Percentiles rank a stretch among this genome's conserved stretches.
Conservation (phyloP, 1,140 invertebrate species). For the Dufourea novaeangliae region DNA sequence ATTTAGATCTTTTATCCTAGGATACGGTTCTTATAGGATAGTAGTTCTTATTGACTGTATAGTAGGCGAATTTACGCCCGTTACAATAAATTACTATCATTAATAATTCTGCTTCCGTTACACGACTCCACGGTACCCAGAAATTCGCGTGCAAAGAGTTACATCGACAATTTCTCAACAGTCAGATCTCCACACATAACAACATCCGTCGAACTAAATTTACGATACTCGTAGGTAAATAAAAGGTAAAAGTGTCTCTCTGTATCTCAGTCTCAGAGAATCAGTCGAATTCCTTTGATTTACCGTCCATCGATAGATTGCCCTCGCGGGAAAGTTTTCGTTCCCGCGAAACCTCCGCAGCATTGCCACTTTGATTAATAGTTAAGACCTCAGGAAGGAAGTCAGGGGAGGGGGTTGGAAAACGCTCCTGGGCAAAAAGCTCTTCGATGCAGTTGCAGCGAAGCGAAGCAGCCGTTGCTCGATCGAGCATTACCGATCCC, state of each 20-base stretch:
- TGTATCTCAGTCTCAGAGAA: not conserved
- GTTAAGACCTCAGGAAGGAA: too few relatives aligned
- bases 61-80: too few relatives aligned
- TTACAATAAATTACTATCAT: too few relatives aligned
- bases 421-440: constrained; percentile 4
- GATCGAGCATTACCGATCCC: not conserved
- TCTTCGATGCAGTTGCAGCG: not conserved
- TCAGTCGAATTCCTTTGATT: constrained; percentile 49
- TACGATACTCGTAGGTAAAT: not conserved
- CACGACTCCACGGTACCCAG: not conserved
- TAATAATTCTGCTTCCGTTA: not conserved
- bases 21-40: too few relatives aligned
- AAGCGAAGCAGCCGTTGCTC: not conserved
- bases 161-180: not conserved
- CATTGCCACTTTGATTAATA: constrained; percentile 19
- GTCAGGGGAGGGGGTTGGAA: not conserved
- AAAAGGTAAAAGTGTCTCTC: not conserved
- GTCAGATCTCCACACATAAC: not conserved
- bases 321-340: constrained; percentile 8
- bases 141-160: not conserved
- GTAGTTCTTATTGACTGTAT: too few relatives aligned
- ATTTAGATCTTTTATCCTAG: too few relatives aligned
- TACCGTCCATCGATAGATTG: constrained; percentile 24
- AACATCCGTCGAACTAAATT: not conserved
- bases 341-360: not conserved